A percentile compares a stretch with the other conserved stretches of the same genome.
These are phyloP conservation scores for Polydesmus complanatus DNA, from an alignment of 2,888 invertebrate species.

Conservation along the genomic window DNA sequence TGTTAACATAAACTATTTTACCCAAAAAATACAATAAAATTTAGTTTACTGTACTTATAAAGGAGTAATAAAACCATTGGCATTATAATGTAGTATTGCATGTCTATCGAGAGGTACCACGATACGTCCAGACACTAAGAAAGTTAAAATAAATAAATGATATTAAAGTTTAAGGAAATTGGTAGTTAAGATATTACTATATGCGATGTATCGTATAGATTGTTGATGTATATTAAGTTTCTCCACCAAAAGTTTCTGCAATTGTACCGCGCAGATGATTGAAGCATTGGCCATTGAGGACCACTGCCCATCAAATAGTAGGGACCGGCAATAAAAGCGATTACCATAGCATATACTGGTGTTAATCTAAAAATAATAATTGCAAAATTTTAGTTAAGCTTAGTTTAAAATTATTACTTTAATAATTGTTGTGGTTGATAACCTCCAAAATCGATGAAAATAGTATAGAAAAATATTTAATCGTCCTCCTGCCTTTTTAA, in stretches of 20 bases:
- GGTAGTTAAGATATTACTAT: too few relatives aligned
- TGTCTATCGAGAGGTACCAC: constrained; percentile 15
- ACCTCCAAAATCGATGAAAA: neutral
- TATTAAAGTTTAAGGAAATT: too few relatives aligned
- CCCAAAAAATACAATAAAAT: neutral
- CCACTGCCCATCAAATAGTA: constrained; percentile 15
- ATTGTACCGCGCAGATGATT: neutral
- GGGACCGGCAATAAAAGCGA: constrained; percentile 7
- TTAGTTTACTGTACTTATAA: constrained; percentile 14
- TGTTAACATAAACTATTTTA: neutral
- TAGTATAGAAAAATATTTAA: neutral
- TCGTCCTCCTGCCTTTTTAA: neutral
- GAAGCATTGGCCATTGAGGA: constrained; percentile 10
- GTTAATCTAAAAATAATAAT: constrained; percentile 12
- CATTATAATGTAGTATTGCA: constrained; percentile 16
- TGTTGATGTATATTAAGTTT: constrained; percentile 17
- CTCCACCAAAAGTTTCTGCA: constrained; percentile 18
- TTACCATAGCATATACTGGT: constrained; percentile 15
- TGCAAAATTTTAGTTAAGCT: neutral
- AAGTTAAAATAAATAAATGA: too few relatives aligned
- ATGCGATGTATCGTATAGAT: constrained; percentile 11
- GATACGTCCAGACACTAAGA: constrained; percentile 16
- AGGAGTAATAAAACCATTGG: constrained; percentile 12
- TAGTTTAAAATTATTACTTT: neutral
- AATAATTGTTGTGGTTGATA: neutral